Evolutionary conservation across 2,888 invertebrate species (phyloP).

Genomic region (Lasioglossum leucozonium): DNA sequence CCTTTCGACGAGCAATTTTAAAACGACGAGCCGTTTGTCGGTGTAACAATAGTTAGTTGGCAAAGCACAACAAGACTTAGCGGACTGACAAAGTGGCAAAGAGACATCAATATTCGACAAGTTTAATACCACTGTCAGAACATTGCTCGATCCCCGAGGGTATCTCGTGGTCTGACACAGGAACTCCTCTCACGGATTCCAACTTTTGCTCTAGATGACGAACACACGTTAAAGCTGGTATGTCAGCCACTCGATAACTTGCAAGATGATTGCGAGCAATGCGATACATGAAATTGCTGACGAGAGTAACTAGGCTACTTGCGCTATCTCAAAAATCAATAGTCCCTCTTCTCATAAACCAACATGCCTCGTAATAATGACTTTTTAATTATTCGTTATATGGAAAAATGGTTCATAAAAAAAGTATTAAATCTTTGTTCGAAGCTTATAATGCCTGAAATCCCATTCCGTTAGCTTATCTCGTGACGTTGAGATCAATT

Average conservation of each 20-base stretch:
- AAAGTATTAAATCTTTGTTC: background rate
- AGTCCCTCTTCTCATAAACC: background rate
- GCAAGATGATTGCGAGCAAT: conserved; percentile 17
- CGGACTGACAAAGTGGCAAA: conserved; percentile 63
- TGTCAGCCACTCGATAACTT: conserved; percentile 36
- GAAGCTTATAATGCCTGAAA: no score
- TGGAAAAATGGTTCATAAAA: no score
- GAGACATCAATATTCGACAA: conserved; percentile 68
- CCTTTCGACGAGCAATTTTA: background rate
- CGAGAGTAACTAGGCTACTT: background rate
- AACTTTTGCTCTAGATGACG: conserved; percentile 63
- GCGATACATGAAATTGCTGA: conserved; percentile 19
- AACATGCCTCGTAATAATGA: background rate
- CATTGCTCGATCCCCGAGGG: conserved; percentile 68
- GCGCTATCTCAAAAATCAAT: conserved; percentile 5
- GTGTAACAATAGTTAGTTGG: conserved; percentile 27
- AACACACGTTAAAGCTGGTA: conserved; percentile 48
- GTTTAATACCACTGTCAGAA: conserved; percentile 78
- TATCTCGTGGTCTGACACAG: conserved; percentile 67
- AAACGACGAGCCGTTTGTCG: background rate
- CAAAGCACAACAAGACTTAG: conserved; percentile 51
- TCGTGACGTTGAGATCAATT: no score
- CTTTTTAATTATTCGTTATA: no score
- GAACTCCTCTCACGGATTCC: conserved; percentile 67
- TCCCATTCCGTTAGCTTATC: no score